Percentiles rank a stretch among this genome's conserved stretches.
phyloP scores from a whole-genome alignment of 1,140 invertebrate genomes.

The Neomicropteryx cornuta region DNA sequence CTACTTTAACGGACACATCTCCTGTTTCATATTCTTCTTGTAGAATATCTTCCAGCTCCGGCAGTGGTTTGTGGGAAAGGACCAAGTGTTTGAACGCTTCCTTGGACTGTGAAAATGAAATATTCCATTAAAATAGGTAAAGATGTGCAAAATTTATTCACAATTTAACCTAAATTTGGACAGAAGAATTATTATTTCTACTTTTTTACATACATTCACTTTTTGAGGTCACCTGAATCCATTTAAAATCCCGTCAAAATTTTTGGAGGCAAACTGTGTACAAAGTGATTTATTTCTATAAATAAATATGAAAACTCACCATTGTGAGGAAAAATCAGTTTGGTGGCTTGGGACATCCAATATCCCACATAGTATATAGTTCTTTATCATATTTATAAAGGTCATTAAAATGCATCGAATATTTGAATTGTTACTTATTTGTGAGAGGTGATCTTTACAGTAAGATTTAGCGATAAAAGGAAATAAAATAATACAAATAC shows the following conservation, averaged over 20 bases:
- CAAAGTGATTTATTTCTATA: background rate
- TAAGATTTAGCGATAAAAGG: too few relatives aligned
- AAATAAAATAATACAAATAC: too few relatives aligned
- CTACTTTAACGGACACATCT: conserved; percentile 63
- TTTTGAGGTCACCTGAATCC: background rate
- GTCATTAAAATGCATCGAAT: too few relatives aligned
- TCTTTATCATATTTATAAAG: too few relatives aligned
- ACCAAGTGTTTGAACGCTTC: conserved; percentile 53
- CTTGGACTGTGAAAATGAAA: conserved; percentile 39
- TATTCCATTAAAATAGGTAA: conserved; percentile 4
- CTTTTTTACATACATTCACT: background rate
- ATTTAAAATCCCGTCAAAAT: background rate
- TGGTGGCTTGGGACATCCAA: too few relatives aligned
- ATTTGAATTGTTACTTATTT: too few relatives aligned
- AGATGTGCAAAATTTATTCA: background rate
- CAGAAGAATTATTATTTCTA: background rate
- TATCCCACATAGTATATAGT: too few relatives aligned
- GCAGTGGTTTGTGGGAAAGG: conserved; percentile 49
- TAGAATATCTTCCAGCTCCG: conserved; percentile 53
- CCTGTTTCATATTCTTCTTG: conserved; percentile 58
- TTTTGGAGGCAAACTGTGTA: background rate
- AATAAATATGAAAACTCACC: too few relatives aligned
- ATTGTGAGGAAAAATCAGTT: too few relatives aligned
- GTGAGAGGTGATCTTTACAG: too few relatives aligned
- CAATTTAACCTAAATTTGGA: background rate